These are phyloP conservation scores for Strongylocentrotus purpuratus DNA, from an alignment of 35 echinoderm and acorn worm species.

Conservation along the genomic window DNA sequence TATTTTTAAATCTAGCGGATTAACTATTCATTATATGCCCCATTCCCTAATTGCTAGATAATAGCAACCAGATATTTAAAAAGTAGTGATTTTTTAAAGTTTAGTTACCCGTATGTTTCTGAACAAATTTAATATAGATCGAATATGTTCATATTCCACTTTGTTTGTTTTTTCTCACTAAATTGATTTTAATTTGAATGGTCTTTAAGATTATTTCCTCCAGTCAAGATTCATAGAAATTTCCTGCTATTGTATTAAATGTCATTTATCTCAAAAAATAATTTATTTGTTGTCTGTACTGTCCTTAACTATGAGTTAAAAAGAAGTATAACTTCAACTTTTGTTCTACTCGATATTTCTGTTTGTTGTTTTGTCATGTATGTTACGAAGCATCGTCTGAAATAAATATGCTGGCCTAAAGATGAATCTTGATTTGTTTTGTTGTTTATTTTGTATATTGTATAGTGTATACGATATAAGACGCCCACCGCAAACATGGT, in stretches of 20 bases:
- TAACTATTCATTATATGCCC: no score
- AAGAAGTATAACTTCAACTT: background rate
- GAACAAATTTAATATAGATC: background rate
- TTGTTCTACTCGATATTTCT: background rate
- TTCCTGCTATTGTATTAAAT: background rate
- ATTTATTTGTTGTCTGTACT: background rate
- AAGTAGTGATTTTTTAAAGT: background rate
- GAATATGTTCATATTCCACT: no score
- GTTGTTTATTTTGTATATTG: background rate
- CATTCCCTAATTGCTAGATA: no score
- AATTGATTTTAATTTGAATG: background rate
- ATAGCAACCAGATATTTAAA: background rate
- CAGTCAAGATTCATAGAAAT: background rate
- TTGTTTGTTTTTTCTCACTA: background rate
- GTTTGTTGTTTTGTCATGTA: background rate
- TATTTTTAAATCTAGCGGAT: no score
- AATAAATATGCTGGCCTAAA: constrained; percentile 42
- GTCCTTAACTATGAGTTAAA: background rate
- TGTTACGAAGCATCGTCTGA: constrained; percentile 21
- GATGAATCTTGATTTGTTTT: background rate
- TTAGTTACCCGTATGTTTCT: background rate
- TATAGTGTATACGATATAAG: background rate
- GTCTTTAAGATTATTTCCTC: background rate
- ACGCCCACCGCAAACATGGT: no score
- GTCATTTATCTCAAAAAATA: background rate